Percentiles rank a stretch among this genome's conserved stretches.
Evolutionary conservation across 2,797 vertebrate genomes (phyloP).

Genomic region (Melanotaenia pygmaea): DNA sequence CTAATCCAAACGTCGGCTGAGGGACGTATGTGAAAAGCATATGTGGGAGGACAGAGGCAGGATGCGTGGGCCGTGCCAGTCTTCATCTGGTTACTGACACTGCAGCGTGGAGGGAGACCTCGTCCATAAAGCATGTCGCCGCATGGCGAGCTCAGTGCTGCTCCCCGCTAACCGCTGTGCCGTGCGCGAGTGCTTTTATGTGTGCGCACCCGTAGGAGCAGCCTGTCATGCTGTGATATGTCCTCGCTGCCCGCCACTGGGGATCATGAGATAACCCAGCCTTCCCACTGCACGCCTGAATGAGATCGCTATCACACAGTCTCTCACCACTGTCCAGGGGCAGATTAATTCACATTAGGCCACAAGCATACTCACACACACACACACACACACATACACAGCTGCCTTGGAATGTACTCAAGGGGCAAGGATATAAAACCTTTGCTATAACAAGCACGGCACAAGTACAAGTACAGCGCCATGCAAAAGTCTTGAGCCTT

Average conservation of each 20-base stretch:
- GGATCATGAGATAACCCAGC: constrained; percentile 71
- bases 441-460: not conserved
- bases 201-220: constrained; percentile 47
- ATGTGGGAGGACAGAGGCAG: constrained; percentile 57
- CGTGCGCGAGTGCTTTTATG: constrained; percentile 25
- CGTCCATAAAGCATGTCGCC: constrained; percentile 74
- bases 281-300: constrained; percentile 58
- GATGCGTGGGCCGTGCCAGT: constrained; percentile 62
- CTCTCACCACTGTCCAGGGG: constrained; percentile 51
- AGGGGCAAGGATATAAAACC: not conserved
- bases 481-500: not conserved
- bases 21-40: constrained; percentile 74
- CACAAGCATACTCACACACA: constrained; percentile 25
- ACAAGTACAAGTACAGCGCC: not conserved
- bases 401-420: constrained; percentile 4
- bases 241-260: constrained; percentile 60
- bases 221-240: constrained; percentile 62
- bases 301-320: constrained; percentile 70
- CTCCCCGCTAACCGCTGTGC: constrained; percentile 41
- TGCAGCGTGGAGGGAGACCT: constrained; percentile 57
- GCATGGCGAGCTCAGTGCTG: constrained; percentile 37
- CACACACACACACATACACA: not conserved
- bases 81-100: constrained; percentile 71
- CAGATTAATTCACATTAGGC: constrained; percentile 46
- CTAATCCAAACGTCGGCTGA: constrained; percentile 55